Percentiles rank a stretch among this genome's conserved stretches.
These are phyloP conservation scores for Kobus ellipsiprymnus DNA, from an alignment of 2,113 vertebrate genomes.

Conservation along the genomic window DNA sequence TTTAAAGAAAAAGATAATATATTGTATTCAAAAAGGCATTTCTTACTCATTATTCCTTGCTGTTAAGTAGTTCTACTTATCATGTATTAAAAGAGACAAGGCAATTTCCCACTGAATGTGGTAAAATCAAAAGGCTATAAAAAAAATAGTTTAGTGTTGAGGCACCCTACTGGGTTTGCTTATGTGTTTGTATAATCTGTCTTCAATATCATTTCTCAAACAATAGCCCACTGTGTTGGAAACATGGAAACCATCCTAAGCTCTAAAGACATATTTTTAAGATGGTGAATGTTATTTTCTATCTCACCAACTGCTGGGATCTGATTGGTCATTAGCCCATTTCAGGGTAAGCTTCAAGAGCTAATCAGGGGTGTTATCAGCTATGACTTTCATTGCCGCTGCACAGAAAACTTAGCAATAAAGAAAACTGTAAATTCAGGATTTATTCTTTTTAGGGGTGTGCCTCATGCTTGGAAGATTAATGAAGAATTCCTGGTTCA, in stretches of 20 bases:
- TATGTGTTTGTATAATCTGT: background rate
- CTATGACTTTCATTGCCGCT: conserved; percentile 68
- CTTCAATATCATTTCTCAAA: conserved; percentile 48
- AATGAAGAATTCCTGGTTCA: conserved; percentile 77
- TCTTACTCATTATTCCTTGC: conserved; percentile 42
- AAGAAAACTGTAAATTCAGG: conserved; percentile 69
- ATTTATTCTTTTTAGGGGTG: conserved; percentile 69
- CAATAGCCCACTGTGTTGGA: background rate
- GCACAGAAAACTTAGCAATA: conserved; percentile 68
- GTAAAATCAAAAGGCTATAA: conserved; percentile 61
- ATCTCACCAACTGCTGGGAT: conserved; percentile 7
- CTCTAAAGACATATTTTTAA: background rate
- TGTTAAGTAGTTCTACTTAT: conserved; percentile 49
- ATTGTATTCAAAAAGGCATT: conserved; percentile 41
- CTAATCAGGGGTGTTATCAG: conserved; percentile 71
- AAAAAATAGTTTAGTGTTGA: conserved; percentile 42
- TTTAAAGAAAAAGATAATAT: conserved; percentile 18
- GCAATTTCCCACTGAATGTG: conserved; percentile 57
- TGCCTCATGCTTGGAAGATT: conserved; percentile 78
- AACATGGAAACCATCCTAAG: background rate
- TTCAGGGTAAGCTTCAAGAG: conserved; percentile 44
- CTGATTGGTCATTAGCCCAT: conserved; percentile 52
- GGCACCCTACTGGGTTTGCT: conserved; percentile 25
- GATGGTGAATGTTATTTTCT: conserved; percentile 8
- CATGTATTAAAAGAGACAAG: conserved; percentile 61